Conservation (phyloP, 2,797 vertebrate genomes). For the Nannoperca obscura region DNA sequence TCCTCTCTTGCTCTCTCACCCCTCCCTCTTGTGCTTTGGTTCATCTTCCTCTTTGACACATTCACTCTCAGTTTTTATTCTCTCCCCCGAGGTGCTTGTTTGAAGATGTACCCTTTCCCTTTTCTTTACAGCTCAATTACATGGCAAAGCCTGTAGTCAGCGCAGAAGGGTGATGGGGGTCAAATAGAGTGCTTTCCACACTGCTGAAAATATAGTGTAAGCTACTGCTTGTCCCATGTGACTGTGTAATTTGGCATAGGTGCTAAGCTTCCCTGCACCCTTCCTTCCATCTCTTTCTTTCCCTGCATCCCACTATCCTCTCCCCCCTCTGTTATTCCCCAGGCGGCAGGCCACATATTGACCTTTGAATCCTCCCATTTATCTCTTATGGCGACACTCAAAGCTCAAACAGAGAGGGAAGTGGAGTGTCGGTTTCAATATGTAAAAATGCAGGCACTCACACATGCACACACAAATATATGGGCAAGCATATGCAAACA, state of each 20-base stretch:
- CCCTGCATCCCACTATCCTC: background rate
- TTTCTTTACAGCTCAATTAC: slow-evolving; percentile 51
- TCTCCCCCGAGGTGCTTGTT: slow-evolving; percentile 34
- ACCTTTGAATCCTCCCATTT: slow-evolving; percentile 59
- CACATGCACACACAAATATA: background rate
- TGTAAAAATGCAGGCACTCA: background rate
- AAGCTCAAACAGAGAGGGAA: slow-evolving; percentile 40
- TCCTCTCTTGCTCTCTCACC: background rate
- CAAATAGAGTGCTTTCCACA: slow-evolving; percentile 32
- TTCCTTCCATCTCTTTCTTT: slow-evolving; percentile 25
- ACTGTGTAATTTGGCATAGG: slow-evolving; percentile 31
- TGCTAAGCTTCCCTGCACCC: slow-evolving; percentile 4
- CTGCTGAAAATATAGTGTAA: slow-evolving; percentile 37
- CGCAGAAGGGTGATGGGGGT: slow-evolving; percentile 13
- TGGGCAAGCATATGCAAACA: slow-evolving; percentile 26
- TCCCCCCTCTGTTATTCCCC: slow-evolving; percentile 47
- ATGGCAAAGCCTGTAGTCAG: slow-evolving; percentile 28
- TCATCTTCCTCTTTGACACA: slow-evolving; percentile 28
- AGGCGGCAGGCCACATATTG: slow-evolving; percentile 56
- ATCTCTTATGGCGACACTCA: slow-evolving; percentile 30
- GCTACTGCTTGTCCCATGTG: slow-evolving; percentile 14
- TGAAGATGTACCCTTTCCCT: slow-evolving; percentile 28
- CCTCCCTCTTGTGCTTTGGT: background rate
- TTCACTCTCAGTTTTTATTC: slow-evolving; percentile 30
- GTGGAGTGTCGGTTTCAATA: slow-evolving; percentile 27